A percentile compares a stretch with the other conserved stretches of the same genome.
Evolutionary conservation across 2,888 invertebrate genomes (phyloP).

Genomic region (Rhimphoctona megacephalus): DNA sequence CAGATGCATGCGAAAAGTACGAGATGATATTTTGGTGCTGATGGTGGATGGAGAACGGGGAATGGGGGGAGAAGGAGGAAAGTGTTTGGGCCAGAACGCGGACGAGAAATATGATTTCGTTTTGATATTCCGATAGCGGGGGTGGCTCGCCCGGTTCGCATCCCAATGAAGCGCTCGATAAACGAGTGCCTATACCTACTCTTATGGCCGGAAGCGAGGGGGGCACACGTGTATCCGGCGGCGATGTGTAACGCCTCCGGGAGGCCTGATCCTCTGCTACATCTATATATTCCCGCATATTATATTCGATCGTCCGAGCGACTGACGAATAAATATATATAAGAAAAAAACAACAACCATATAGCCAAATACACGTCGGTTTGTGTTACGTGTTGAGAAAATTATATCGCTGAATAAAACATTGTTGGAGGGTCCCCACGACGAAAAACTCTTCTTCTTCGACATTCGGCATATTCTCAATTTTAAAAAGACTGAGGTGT

Average conservation of each 20-base stretch:
- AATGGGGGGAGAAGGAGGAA: neutral
- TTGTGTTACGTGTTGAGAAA: constrained; percentile 14
- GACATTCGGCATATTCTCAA: neutral
- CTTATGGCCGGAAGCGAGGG: constrained; percentile 80
- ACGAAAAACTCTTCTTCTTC: neutral
- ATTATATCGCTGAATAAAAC: neutral
- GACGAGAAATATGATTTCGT: constrained; percentile 79
- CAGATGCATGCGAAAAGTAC: neutral
- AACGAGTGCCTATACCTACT: constrained; percentile 66
- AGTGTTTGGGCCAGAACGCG: neutral
- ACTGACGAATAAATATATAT: neutral
- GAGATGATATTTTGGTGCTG: neutral
- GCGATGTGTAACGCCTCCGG: constrained; percentile 76
- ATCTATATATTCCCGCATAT: constrained; percentile 6
- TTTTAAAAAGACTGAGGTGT: neutral
- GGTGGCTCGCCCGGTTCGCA: constrained; percentile 76
- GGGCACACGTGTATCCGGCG: constrained; percentile 82
- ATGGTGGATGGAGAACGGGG: neutral
- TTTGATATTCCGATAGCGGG: constrained; percentile 79
- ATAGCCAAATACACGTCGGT: neutral
- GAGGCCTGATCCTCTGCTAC: constrained; percentile 31
- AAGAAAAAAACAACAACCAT: neutral
- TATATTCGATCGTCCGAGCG: constrained; percentile 23
- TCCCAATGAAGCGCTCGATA: constrained; percentile 76
- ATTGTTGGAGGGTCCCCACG: neutral